phyloP scores from a whole-genome alignment of 2,888 invertebrate species.

The Tortrix viridana region DNA sequence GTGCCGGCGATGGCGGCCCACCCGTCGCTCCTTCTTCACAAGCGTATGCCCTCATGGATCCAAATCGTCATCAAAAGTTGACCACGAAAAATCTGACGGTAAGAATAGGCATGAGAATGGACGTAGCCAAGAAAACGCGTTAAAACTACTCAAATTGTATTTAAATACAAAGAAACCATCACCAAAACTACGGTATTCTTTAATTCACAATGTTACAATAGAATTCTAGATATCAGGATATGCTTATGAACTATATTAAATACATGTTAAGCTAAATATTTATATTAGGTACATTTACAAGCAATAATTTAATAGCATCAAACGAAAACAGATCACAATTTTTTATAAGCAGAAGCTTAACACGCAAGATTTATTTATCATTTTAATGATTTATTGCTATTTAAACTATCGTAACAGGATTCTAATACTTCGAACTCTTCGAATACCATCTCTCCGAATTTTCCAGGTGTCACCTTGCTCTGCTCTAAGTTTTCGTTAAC shows the following conservation, averaged over 20 bases:
- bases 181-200: constrained; percentile 71
- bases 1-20: constrained; percentile 85
- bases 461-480: constrained; percentile 82
- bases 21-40: constrained; percentile 75
- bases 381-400: constrained; percentile 80
- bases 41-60: constrained; percentile 72
- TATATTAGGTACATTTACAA: constrained; percentile 58
- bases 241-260: constrained; percentile 51
- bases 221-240: constrained; percentile 39
- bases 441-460: constrained; percentile 93
- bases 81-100: constrained; percentile 76
- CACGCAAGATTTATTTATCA: constrained; percentile 51
- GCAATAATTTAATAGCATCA: constrained; percentile 79
- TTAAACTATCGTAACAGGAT: constrained; percentile 84
- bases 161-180: constrained; percentile 70
- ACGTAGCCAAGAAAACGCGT: constrained; percentile 39
- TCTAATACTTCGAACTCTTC: constrained; percentile 91
- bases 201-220: constrained; percentile 52
- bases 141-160: constrained; percentile 54
- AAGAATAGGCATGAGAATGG: constrained; percentile 50
- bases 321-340: constrained; percentile 79
- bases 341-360: constrained; percentile 65
- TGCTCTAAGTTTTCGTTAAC: constrained; percentile 84
- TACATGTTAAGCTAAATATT: constrained; percentile 61
- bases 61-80: constrained; percentile 72